phyloP scores from a whole-genome alignment of 1,140 invertebrate genomes.

The Hypothenemus hampei region DNA sequence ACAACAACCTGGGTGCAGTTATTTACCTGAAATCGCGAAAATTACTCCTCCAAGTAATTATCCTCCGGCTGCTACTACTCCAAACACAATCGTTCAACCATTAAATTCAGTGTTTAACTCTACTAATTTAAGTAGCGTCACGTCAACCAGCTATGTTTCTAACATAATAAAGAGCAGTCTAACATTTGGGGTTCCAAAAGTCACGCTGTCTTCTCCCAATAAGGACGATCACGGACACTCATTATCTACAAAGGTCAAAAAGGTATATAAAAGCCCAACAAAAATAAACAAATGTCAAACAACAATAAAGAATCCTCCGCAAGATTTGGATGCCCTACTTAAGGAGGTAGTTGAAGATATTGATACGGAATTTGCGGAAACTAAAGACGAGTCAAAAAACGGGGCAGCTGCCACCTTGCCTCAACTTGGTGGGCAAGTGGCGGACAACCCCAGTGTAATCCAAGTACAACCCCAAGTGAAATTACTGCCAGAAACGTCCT shows the following conservation, averaged over 20 bases:
- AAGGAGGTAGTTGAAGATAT: conserved; percentile 18
- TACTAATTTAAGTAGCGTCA: conserved; percentile 15
- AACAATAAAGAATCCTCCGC: background rate
- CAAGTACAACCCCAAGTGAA: conserved; percentile 24
- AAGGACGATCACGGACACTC: too few relatives aligned
- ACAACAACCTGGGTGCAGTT: too few relatives aligned
- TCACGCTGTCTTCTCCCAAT: too few relatives aligned
- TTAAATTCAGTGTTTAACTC: conserved; percentile 14
- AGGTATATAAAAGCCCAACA: background rate
- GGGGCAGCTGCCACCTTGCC: conserved; percentile 34
- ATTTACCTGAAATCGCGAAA: background rate
- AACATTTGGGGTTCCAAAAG: conserved; percentile 20
- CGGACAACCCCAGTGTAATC: conserved; percentile 24
- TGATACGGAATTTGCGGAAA: conserved; percentile 3
- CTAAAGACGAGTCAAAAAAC: conserved; percentile 33
- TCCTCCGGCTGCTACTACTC: background rate
- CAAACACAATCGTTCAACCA: background rate
- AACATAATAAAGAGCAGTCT: conserved; percentile 19
- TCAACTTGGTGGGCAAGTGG: conserved; percentile 36
- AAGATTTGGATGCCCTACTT: conserved; percentile 12
- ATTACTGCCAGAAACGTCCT: conserved; percentile 22
- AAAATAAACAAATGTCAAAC: background rate
- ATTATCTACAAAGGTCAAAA: too few relatives aligned
- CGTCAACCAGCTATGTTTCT: conserved; percentile 15
- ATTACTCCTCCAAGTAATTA: too few relatives aligned